These are phyloP conservation scores for Parazoanthus darwini DNA, from an alignment of 92 coral and sea anemone genomes.

Conservation along the genomic window DNA sequence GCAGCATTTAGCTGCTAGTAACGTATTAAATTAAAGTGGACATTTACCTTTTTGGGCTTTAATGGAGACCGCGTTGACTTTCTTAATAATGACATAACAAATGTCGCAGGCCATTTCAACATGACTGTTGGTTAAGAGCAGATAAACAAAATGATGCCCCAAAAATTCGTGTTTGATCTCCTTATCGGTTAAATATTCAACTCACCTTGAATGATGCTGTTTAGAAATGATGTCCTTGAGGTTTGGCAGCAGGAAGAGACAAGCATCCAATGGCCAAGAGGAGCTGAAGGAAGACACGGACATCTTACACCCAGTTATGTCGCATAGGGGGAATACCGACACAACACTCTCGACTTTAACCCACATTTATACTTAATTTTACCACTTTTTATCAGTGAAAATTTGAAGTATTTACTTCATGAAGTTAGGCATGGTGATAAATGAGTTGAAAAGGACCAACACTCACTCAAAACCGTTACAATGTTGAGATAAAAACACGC, in stretches of 20 bases:
- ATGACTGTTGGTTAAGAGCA: conserved; percentile 55
- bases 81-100: conserved; percentile 63
- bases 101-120: conserved; percentile 86
- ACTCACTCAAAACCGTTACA: too few species aligned
- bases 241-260: conserved; percentile 72
- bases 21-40: too few species aligned
- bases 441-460: too few species aligned
- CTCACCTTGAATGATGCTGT: conserved; percentile 73
- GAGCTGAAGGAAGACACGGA: conserved; percentile 50
- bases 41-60: conserved; percentile 63
- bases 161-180: not conserved
- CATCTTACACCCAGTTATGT: too few species aligned
- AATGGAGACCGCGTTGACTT: conserved; percentile 58
- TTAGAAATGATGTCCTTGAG: conserved; percentile 69
- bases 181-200: too few species aligned
- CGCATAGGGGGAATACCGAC: not conserved
- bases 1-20: too few species aligned
- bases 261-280: conserved; percentile 71
- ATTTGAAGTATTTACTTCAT: too few species aligned
- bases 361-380: too few species aligned
- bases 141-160: not conserved
- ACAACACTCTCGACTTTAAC: too few species aligned
- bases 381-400: too few species aligned
- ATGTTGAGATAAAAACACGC: too few species aligned
- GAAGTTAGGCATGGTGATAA: too few species aligned